phyloP scores from a whole-genome alignment of 2,113 vertebrate species.

The Oreamnos americanus region DNA sequence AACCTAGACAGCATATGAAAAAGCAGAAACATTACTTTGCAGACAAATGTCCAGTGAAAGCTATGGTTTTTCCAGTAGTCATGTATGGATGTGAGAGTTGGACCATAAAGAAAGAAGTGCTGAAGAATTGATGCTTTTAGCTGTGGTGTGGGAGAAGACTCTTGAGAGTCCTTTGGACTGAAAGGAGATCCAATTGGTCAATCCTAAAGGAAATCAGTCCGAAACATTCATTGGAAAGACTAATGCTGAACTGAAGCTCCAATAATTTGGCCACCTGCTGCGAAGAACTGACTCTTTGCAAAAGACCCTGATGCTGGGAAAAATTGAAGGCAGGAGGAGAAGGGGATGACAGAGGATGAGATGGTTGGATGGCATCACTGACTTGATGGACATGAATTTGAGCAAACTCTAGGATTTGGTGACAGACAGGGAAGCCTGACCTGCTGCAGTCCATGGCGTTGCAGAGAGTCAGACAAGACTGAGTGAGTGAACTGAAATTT shows the following conservation, averaged over 20 bases:
- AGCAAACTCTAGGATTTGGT: neutral
- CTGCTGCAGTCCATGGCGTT: neutral
- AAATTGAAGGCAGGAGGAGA: neutral
- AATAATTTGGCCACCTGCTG: neutral
- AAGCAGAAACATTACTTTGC: neutral
- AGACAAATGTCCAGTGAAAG: neutral
- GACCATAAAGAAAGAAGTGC: neutral
- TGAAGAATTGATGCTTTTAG: neutral
- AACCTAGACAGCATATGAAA: neutral
- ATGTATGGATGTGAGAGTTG: neutral
- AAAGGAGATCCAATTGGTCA: neutral
- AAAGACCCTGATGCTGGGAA: neutral
- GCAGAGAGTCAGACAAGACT: neutral
- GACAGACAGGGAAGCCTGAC: neutral
- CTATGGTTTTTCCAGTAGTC: neutral
- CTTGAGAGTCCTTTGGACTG: neutral
- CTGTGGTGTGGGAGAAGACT: neutral
- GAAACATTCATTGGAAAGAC: neutral
- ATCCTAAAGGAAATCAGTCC: neutral
- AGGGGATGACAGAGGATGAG: neutral
- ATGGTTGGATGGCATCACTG: neutral
- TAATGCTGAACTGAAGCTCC: neutral
- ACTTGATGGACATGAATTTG: neutral
- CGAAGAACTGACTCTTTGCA: neutral
- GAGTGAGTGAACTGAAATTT: neutral